Base-by-base conservation (phyloP, 2,113 vertebrate species). In the Notothenia rossii region DNA sequence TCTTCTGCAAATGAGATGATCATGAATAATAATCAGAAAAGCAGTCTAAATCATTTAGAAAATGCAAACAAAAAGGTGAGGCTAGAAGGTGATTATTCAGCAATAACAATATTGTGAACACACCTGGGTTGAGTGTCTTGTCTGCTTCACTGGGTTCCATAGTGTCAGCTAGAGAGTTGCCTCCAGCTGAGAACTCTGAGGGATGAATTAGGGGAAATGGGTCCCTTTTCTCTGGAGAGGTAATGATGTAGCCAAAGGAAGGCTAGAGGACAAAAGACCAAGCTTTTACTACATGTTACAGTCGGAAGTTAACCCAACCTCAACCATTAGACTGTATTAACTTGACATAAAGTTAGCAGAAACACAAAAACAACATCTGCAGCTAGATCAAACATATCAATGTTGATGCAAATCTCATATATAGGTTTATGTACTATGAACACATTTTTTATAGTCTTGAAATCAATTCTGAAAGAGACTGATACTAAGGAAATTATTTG, bases 221-320 rank as follows among this genome's bases (percentile, higher is more conserved):
- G 22, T 96, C 95, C 84, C 96, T 96, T 67, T 96, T 97, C 89
- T 98, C 96, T 3, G 98, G 98, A 75, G 98, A 99, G 10, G 91
- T 97, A 78, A 99, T 99, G 80, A 94, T 86, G 89, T 99, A 99
- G 84, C 98, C 98, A 94, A 99, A 99, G 7, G 98, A 99, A 7
- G 98, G 98, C 98, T 99, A 64, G 17, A 80, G 14, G 43, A 77
- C 69, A 14, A 77, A 8, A 69, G 17, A 69, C 25, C 0, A 17
- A 7, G 10, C 5, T 61, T 53, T 75, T 22, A 62, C 14, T 22
- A 15, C 1, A 13, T 1, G 10, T 50, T 11, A 53, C 17, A 55
- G 20, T 56, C 10, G 10, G 7, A 53, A 20, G 22, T 55, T 5
- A 68, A 46, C 6, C 2, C 14, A 75, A 71, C 3, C 50, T 45